These are phyloP conservation scores for Prorops nasuta DNA, from an alignment of 1,140 invertebrate genomes.

Conservation along the genomic window DNA sequence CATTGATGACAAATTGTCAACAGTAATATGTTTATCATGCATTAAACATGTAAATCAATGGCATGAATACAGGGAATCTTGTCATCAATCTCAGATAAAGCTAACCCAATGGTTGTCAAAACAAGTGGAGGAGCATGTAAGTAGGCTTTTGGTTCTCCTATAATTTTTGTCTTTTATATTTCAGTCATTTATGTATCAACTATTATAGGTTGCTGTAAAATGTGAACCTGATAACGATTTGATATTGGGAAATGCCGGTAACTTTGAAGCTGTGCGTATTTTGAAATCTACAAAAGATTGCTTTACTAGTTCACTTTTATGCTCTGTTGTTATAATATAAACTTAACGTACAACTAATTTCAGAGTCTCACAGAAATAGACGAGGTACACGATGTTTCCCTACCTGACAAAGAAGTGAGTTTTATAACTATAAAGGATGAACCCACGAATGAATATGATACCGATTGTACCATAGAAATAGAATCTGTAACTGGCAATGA, in stretches of 20 bases:
- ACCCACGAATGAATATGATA: slow-evolving; percentile 31
- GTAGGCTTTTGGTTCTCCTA: neutral
- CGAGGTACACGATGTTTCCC: neutral
- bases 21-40: slow-evolving; percentile 48
- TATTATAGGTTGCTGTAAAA: neutral
- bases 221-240: neutral
- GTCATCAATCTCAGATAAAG: slow-evolving; percentile 50
- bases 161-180: neutral
- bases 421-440: slow-evolving; percentile 28
- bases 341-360: neutral
- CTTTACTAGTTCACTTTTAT: neutral
- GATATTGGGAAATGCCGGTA: neutral
- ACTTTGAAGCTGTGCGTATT: neutral
- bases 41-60: slow-evolving; percentile 49
- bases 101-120: slow-evolving; percentile 45
- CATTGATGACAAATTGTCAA: slow-evolving; percentile 46
- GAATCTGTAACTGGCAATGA: slow-evolving; percentile 33
- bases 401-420: neutral
- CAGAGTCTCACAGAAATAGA: too few species aligned
- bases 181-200: neutral
- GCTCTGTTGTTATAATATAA: neutral
- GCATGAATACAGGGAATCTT: slow-evolving; percentile 50
- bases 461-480: slow-evolving; percentile 31
- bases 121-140: slow-evolving; percentile 6
- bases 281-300: neutral